Evolutionary conservation across 2,113 vertebrate species (phyloP).

Genomic region (Phasianus colchicus): DNA sequence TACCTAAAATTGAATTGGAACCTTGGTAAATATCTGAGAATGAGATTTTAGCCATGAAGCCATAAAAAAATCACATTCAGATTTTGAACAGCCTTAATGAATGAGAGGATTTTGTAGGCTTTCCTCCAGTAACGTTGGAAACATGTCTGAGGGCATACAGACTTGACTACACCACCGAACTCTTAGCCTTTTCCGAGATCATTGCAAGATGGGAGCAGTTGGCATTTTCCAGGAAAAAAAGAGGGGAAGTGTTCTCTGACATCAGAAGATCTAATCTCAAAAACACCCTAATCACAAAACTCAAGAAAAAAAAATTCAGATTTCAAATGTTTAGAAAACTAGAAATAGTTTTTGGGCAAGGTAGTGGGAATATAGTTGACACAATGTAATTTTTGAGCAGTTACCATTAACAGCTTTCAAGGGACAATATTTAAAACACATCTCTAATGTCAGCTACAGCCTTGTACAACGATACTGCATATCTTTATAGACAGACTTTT

Average conservation of each 20-base stretch:
- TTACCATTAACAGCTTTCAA: neutral
- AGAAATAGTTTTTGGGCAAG: neutral
- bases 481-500: slow-evolving; percentile 39
- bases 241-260: neutral
- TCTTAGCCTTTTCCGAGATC: neutral
- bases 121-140: neutral
- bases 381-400: neutral
- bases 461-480: neutral
- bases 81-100: neutral
- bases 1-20: neutral
- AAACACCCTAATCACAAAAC: neutral
- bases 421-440: neutral
- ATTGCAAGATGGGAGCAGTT: neutral
- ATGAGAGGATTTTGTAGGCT: neutral
- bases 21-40: neutral
- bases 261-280: neutral
- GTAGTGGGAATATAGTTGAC: neutral
- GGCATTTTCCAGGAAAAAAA: neutral
- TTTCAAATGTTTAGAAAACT: neutral
- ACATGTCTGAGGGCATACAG: neutral
- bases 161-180: too few species aligned
- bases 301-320: neutral
- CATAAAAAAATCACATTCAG: neutral
- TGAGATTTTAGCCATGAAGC: neutral
- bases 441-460: neutral